Base-by-base conservation (phyloP, 2,888 invertebrate genomes). In the Hybos culiciformis region DNA sequence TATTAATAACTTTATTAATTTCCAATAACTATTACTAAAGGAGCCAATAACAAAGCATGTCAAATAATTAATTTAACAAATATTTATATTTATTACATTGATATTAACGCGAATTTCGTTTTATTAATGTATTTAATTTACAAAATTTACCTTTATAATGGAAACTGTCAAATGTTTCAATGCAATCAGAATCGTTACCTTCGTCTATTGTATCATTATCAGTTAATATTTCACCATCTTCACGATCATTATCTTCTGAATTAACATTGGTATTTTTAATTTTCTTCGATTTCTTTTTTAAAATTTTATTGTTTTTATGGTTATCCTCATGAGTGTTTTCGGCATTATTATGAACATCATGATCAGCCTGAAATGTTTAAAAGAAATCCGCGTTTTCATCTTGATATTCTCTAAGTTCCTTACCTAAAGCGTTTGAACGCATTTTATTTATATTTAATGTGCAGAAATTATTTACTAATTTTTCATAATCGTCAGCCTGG, bases 351-450 rank as follows among this genome's bases (percentile, higher is more conserved):
- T 52, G 53, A 20, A 44, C 46, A 5, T 48, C 47, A 8, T 40
- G 34, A 12, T 46, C 12, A 46, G 49, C 56, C 62, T 63, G 61
- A 41, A 61, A 47, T 61, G 53, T 57, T 56, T 52, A 63, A n/a
- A 61, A 63, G 62, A 63, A 65, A 60, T 61, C 59, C 64, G 59
- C 61, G 65, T 64, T 66, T 65, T 66, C 66, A 65, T 63, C 62
- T 58, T 56, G 56, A 52, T 53, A 60, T 59, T 58, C 48, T 43
- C 43, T 48, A 51, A 50, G 53, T 49, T 53, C 68, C 73, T 66
- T 72, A 74, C 73, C 74, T 66, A 69, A 60, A 56, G 70, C 70
- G 60, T 67, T 59, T 52, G 58, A 62, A 61, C 68, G 70, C 62
- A 69, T 70, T 61, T 60, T 68, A 63, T 69, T 63, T 66, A 73